Evolutionary conservation across 2,113 vertebrate genomes (phyloP).

Genomic region (Myrmecophaga tridactyla): DNA sequence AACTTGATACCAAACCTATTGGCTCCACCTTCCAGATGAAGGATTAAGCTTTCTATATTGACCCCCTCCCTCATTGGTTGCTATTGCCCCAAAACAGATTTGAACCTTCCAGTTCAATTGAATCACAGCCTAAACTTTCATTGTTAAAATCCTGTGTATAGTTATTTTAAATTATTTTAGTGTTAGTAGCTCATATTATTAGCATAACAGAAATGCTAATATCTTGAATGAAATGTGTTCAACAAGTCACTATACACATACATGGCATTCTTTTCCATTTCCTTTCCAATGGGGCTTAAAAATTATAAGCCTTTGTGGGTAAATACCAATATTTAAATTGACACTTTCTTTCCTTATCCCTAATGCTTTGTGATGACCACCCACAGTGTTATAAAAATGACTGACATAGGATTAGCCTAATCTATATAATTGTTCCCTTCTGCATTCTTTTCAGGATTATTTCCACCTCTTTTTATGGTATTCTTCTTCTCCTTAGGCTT

Average conservation of each 20-base stretch:
- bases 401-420: not conserved
- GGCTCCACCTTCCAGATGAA: not conserved
- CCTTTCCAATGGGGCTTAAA: not conserved
- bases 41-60: not conserved
- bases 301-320: not conserved
- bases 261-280: not conserved
- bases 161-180: not conserved
- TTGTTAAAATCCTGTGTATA: not conserved
- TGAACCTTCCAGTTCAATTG: not conserved
- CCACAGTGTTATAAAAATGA: not conserved
- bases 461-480: not conserved
- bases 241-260: not conserved
- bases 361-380: not conserved
- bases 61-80: not conserved
- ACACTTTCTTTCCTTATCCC: not conserved
- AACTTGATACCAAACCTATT: not conserved
- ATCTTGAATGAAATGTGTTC: not conserved
- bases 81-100: not conserved
- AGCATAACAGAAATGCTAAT: not conserved
- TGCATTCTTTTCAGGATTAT: not conserved
- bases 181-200: not conserved
- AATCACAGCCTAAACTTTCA: not conserved
- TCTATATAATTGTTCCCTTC: not conserved
- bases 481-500: not conserved
- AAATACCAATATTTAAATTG: not conserved